Base-by-base conservation (phyloP, 2,113 vertebrate species). In the Scomber japonicus region DNA sequence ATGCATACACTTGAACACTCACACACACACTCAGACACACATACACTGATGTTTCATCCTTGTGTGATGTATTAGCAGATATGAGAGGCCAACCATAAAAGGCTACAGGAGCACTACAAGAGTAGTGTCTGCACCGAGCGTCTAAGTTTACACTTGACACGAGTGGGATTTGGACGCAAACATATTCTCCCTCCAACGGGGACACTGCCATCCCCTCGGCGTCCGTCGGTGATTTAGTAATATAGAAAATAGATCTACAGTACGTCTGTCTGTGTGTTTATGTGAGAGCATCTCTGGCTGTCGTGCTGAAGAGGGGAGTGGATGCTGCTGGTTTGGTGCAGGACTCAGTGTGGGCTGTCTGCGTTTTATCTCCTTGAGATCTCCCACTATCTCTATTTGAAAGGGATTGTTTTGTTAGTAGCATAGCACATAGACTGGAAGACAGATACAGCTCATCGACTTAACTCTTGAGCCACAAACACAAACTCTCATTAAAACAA, bases 11-110 rank as follows among this genome's bases (percentile, higher is more conserved):
- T 27, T 27, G 24, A 27, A 27, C 54, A 3, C 46, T 54, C 70
- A 60, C 56, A 60, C 15, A 49, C 50, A 74, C 55, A 50, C 27
- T 30, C 31, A 27, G 24, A 30, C 17, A 10, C 17, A 45, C 50
- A 65, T 73, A 11, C 82, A 11, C 71, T 72, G 45, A 63, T 72
- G 75, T 71, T 90, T 89, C 59, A 59, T 76, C 84, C 71, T 8
- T 68, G 71, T 40, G 46, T 82, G 71, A 84, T 73, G 83, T 80
- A 87, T 78, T 51, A 79, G 70, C 56, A 80, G 76, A 88, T 81
- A 79, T 80, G 75, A 78, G 64, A 85, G 86, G 64, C 75, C 83
- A 71, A 83, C 93, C 93, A 91, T 93, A 94, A 93, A 94, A 93
- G 93, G 92, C 84, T 59, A 84, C 76, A 85, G 76, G 66, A 11